These are phyloP conservation scores for Ctenochaetus hawaiiensis DNA, from an alignment of 2,797 vertebrate genomes.

Conservation along the genomic window DNA sequence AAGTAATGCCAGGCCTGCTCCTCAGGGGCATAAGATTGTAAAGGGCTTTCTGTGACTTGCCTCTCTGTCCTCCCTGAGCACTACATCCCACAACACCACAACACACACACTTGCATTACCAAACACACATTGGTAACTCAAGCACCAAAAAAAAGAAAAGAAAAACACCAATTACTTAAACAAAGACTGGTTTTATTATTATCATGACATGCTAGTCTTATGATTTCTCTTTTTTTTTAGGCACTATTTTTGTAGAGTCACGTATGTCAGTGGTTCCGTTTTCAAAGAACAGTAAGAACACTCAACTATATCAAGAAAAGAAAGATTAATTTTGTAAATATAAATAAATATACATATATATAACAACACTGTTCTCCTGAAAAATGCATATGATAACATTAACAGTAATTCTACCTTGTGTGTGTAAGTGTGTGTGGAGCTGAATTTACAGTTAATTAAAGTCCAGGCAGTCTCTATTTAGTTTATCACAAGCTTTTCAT, in stretches of 20 bases:
- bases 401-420: not conserved
- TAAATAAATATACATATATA: not conserved
- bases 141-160: not conserved
- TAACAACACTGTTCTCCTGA: not conserved
- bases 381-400: constrained; percentile 11
- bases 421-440: not conserved
- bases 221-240: constrained; percentile 45
- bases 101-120: constrained; percentile 11
- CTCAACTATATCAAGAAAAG: not conserved
- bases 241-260: not conserved
- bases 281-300: not conserved
- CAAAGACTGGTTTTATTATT: constrained; percentile 32
- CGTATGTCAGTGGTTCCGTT: too few relatives aligned
- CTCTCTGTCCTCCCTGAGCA: constrained; percentile 29
- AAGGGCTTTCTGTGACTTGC: constrained; percentile 70
- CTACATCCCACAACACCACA: constrained; percentile 44
- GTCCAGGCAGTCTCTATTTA: constrained; percentile 65
- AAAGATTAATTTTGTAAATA: too few relatives aligned
- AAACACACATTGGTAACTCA: constrained; percentile 19
- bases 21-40: constrained; percentile 58
- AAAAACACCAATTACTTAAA: constrained; percentile 25
- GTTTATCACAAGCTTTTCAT: constrained; percentile 78
- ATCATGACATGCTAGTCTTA: constrained; percentile 45
- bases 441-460: constrained; percentile 65
- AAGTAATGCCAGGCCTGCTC: constrained; percentile 68